Percentiles rank a stretch among this genome's conserved stretches.
Conservation (phyloP, 2,888 invertebrate genomes). For the Neria commutata region DNA sequence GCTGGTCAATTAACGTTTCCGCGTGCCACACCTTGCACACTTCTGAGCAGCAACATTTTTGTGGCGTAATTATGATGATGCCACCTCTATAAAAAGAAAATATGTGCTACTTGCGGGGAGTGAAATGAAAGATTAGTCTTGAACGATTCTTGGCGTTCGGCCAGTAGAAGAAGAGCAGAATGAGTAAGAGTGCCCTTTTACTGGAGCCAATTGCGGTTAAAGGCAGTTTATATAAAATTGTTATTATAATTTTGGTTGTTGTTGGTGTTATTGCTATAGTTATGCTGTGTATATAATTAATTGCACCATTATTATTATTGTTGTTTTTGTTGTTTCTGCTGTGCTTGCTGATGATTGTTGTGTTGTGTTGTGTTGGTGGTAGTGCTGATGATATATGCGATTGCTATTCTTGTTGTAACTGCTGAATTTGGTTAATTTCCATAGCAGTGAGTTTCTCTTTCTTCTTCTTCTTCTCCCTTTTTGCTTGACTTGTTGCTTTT, state of each 20-base stretch:
- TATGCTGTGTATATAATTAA: background rate
- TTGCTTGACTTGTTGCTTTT: no score
- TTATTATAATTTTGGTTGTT: background rate
- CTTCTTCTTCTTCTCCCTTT: no score
- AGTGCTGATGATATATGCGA: no score
- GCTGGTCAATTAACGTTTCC: no score
- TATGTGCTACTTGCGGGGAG: background rate
- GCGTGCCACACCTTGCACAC: no score
- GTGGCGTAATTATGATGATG: background rate
- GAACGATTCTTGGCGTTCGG: conserved; percentile 1
- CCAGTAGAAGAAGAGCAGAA: background rate
- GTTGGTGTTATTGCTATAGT: background rate
- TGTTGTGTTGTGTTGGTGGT: no score
- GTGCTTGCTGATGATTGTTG: background rate
- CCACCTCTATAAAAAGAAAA: conserved; percentile 1
- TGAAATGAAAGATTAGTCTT: background rate
- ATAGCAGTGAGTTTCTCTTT: background rate
- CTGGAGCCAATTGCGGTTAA: no score
- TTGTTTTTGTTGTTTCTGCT: background rate
- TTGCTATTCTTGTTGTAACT: no score
- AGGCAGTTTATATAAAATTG: no score
- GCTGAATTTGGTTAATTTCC: background rate
- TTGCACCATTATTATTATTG: background rate
- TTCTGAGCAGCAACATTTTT: background rate
- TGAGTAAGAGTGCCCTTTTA: no score